phyloP scores from a whole-genome alignment of 2,113 vertebrate species.

The Reinhardtius hippoglossoides region DNA sequence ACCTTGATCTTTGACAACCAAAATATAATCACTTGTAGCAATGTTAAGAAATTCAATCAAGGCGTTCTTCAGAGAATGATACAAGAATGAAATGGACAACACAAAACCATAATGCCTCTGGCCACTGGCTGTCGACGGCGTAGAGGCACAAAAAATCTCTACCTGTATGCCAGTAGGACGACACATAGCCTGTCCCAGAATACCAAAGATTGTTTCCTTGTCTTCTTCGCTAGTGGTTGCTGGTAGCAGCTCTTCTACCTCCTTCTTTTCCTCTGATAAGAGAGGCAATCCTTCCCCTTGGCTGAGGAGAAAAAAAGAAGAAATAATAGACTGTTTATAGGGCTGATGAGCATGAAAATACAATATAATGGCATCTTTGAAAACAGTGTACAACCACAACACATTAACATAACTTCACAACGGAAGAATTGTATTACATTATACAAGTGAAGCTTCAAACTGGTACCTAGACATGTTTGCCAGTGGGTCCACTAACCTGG shows the following conservation, averaged over 20 bases:
- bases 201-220: conserved; percentile 92
- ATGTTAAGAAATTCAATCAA: too few species aligned
- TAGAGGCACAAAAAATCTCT: neutral
- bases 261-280: conserved; percentile 91
- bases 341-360: too few species aligned
- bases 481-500: conserved; percentile 85
- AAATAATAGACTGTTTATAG: neutral
- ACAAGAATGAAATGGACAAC: too few species aligned
- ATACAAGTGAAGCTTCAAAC: neutral
- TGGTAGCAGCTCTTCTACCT: conserved; percentile 94
- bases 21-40: too few species aligned
- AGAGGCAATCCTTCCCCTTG: conserved; percentile 97
- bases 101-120: too few species aligned
- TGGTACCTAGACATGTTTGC: too few species aligned
- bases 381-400: neutral
- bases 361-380: too few species aligned
- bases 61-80: too few species aligned
- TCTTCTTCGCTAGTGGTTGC: conserved; percentile 90
- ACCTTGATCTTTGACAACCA: too few species aligned
- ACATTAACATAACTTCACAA: neutral
- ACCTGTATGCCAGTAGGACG: conserved; percentile 97
- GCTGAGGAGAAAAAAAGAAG: conserved; percentile 70
- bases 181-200: conserved; percentile 97
- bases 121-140: too few species aligned
- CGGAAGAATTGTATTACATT: neutral